Conservation (phyloP, 2,888 invertebrate species). For the Lamellibrachia satsuma region DNA sequence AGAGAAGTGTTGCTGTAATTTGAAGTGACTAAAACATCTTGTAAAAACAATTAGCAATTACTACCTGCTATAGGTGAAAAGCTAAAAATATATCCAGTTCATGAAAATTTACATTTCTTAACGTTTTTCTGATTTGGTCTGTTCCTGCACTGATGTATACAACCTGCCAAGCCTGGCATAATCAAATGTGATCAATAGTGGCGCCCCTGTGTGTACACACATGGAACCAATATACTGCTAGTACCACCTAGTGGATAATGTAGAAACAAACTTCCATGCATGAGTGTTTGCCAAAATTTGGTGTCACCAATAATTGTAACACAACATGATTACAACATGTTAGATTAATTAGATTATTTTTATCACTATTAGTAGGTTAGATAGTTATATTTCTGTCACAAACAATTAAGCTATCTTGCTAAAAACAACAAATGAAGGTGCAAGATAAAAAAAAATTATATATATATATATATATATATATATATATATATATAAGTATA, state of each 20-base stretch:
- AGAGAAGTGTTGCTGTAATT: background rate
- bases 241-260: background rate
- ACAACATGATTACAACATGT: background rate
- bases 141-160: background rate
- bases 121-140: background rate
- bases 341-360: background rate
- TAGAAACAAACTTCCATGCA: background rate
- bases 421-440: background rate
- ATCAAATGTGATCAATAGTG: background rate
- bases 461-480: no score
- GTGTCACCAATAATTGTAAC: background rate
- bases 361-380: background rate
- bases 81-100: background rate
- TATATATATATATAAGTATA: background rate
- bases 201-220: background rate
- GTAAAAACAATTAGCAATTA: background rate
- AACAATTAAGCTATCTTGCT: background rate
- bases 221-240: background rate
- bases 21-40: background rate
- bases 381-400: background rate
- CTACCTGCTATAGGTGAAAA: background rate
- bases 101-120: background rate
- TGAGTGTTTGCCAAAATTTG: background rate
- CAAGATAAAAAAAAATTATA: background rate
- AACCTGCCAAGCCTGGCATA: background rate